Evolutionary conservation across 2,113 vertebrate genomes (phyloP), one percentile per base, ranked within the genome.

Genomic region (Neofelis nebulosa): DNA sequence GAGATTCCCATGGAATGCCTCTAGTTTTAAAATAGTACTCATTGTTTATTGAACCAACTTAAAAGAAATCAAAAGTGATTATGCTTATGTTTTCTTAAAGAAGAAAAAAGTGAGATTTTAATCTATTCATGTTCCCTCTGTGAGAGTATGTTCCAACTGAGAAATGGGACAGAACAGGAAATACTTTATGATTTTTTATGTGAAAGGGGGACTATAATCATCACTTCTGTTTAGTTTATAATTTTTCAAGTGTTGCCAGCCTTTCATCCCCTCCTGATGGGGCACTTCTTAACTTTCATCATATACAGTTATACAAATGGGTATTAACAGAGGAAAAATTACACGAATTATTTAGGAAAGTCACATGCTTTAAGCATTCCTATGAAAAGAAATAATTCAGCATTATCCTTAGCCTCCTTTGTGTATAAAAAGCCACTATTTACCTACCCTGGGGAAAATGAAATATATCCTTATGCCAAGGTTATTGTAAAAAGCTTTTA

Each of bases 121-220:
- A 98, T 97, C 94, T 81, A 41, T 65, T 96, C 78, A 50, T 96
- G 83, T 33, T 98, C 79, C 41, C 97, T 99, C 97, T 98, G 97
- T 98, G 98, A 98, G 97, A 98, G 97, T 98, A 98, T 96, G 97
- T 98, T 99, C 98, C 98, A 97, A 97, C 98, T 98, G 98, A 98
- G 99, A 99, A 99, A 99, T 98, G 98, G 98, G 98, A 99, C 99
- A 99, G 98, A 99, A 99, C 98, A 99, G 99, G 99, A 99, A 99
- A 99, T 98, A 99, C 98, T 98, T 99, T 97, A 98, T 98, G 98
- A 97, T 98, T 98, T 99, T 98, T 98, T 87, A 98, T 98, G 97
- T 99, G 97, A 98, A 97, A 99, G 97, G 45, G 90, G 98, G 98
- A 98, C 98, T 98, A 98, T 99, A 99, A 99, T 98, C 98, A 98